Evolutionary conservation across 2,888 invertebrate genomes (phyloP).

Genomic region (Germaria angustata): DNA sequence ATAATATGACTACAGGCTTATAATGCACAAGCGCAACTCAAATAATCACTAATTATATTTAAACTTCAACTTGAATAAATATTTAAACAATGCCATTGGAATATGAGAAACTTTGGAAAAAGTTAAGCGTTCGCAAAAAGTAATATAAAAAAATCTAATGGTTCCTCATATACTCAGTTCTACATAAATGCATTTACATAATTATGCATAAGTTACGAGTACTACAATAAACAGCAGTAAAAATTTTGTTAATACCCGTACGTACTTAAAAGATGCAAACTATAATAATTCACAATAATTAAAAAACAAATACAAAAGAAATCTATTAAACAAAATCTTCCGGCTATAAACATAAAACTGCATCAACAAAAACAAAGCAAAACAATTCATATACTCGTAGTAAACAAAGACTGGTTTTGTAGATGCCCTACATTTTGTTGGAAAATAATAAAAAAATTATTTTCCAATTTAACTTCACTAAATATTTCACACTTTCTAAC

Average conservation of each 20-base stretch:
- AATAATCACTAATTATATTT: conserved; percentile 49
- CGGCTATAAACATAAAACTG: conserved; percentile 39
- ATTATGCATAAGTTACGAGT: conserved; percentile 40
- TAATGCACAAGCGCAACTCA: not conserved
- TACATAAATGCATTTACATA: conserved; percentile 31
- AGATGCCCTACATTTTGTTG: not conserved
- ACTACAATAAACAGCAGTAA: conserved; percentile 15
- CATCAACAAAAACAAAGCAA: not conserved
- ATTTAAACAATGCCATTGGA: conserved; percentile 56
- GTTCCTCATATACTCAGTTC: not conserved
- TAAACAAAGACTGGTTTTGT: not conserved
- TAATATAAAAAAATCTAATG: not conserved
- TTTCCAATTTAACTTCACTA: not conserved
- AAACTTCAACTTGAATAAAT: conserved; percentile 66
- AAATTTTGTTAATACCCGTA: not conserved
- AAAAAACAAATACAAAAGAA: conserved; percentile 30
- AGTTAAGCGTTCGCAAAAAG: not conserved
- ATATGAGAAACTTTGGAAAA: conserved; percentile 14
- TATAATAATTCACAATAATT: not conserved
- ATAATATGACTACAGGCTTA: not conserved
- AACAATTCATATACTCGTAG: not conserved
- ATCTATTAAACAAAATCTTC: conserved; percentile 50
- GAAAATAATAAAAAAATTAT: no score
- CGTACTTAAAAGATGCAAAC: not conserved
- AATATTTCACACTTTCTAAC: not conserved